phyloP scores from a whole-genome alignment of 53 echinoderm and acorn worm species.

The Echinometra lucunter region DNA sequence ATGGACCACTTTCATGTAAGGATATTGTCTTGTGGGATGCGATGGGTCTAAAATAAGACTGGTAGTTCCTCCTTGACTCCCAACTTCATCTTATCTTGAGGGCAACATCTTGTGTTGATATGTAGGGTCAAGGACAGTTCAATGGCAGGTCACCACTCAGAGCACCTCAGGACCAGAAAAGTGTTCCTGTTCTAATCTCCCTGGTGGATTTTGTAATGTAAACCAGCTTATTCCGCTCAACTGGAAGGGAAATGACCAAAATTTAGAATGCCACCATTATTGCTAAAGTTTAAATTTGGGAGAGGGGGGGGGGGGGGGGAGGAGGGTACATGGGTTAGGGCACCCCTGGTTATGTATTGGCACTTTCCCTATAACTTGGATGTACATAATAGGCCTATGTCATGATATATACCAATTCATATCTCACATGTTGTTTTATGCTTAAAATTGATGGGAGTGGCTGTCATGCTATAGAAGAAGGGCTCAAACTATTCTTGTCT shows the following conservation, averaged over 20 bases:
- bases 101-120: slow-evolving; percentile 65
- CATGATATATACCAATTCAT: no score
- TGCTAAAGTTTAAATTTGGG: neutral
- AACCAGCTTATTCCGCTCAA: slow-evolving; percentile 3
- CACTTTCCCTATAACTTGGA: no score
- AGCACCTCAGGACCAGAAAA: neutral
- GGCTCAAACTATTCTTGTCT: no score
- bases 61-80: slow-evolving; percentile 32
- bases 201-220: slow-evolving; percentile 48
- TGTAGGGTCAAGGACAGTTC: slow-evolving; percentile 56
- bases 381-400: no score
- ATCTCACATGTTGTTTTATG: no score
- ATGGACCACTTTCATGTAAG: neutral
- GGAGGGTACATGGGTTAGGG: no score
- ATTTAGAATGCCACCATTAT: slow-evolving; percentile 10
- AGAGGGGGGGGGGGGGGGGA: neutral
- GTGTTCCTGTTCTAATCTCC: slow-evolving; percentile 41
- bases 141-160: slow-evolving; percentile 1
- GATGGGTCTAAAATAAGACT: neutral
- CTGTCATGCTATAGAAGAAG: no score
- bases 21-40: neutral
- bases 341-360: no score
- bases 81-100: slow-evolving; percentile 33
- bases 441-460: no score
- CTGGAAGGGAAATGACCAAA: neutral